A percentile compares a stretch with the other conserved stretches of the same genome.
Conservation (phyloP, 2,797 vertebrate genomes). For the Microctenopoma steveboyesi region DNA sequence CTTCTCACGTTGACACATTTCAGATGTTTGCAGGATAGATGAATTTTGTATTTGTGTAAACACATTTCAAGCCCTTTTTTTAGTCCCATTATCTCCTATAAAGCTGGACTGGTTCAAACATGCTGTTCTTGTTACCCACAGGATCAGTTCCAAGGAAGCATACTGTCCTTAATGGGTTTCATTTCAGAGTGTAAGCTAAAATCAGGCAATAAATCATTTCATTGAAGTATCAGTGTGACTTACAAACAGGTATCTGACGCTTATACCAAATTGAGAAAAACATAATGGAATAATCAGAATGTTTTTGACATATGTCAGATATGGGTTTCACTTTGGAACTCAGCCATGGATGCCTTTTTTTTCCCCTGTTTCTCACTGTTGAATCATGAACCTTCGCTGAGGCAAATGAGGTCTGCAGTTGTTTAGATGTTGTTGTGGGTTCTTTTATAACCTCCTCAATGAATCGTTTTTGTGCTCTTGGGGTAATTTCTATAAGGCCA, state of each 20-base stretch:
- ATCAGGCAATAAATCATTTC: constrained; percentile 43
- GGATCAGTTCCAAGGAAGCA: constrained; percentile 34
- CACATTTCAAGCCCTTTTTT: neutral
- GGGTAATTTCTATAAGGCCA: too few relatives aligned
- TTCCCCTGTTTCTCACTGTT: too few relatives aligned
- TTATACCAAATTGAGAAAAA: constrained; percentile 28
- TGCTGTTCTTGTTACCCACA: constrained; percentile 40
- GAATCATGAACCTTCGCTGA: too few relatives aligned
- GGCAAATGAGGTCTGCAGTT: neutral
- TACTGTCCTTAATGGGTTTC: constrained; percentile 36
- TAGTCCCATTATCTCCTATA: constrained; percentile 45
- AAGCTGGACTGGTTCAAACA: constrained; percentile 31
- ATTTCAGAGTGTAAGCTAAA: constrained; percentile 52
- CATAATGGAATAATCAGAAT: neutral
- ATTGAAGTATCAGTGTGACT: constrained; percentile 36
- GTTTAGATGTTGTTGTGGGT: too few relatives aligned
- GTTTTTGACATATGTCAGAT: too few relatives aligned
- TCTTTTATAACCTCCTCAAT: too few relatives aligned
- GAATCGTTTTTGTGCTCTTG: too few relatives aligned
- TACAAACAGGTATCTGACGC: constrained; percentile 29
- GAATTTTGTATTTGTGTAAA: constrained; percentile 13
- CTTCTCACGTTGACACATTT: neutral
- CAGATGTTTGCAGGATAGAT: constrained; percentile 6
- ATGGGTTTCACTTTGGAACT: too few relatives aligned
- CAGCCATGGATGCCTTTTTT: too few relatives aligned